These are phyloP conservation scores for Ctenopoma multispine DNA, from an alignment of 2,797 vertebrate genomes.

Conservation along the genomic window DNA sequence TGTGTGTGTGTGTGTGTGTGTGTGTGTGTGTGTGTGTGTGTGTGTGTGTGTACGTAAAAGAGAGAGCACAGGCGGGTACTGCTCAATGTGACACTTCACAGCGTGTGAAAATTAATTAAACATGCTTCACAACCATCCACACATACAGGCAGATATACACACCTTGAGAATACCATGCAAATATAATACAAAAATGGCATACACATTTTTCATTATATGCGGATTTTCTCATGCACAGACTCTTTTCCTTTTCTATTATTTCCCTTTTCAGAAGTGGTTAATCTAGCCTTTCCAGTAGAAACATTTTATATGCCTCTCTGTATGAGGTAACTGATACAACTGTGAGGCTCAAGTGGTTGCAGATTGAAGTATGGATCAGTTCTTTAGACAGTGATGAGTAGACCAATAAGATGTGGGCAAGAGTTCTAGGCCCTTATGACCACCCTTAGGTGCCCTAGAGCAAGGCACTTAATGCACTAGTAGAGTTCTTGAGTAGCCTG, in stretches of 20 bases:
- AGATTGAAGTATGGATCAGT: slow-evolving; percentile 14
- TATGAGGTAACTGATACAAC: neutral
- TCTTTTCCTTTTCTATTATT: neutral
- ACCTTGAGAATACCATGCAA: slow-evolving; percentile 16
- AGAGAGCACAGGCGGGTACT: slow-evolving; percentile 13
- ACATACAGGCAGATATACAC: slow-evolving; percentile 29
- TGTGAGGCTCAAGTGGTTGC: slow-evolving; percentile 13
- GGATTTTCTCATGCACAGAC: neutral
- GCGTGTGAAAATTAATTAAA: slow-evolving; percentile 83
- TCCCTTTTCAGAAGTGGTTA: slow-evolving; percentile 4
- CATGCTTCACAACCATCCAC: slow-evolving; percentile 60
- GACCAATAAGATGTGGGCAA: neutral
- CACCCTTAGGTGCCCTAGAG: slow-evolving; percentile 33
- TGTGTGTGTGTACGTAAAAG: slow-evolving; percentile 4
- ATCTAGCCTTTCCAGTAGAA: slow-evolving; percentile 5
- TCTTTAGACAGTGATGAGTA: neutral
- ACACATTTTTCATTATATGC: slow-evolving; percentile 17
- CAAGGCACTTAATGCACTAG: slow-evolving; percentile 25
- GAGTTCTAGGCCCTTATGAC: neutral
- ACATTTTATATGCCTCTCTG: neutral
- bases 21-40: slow-evolving; percentile 5
- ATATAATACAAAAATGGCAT: slow-evolving; percentile 8
- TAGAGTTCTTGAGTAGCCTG: slow-evolving; percentile 1
- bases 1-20: slow-evolving; percentile 14
- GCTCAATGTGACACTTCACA: slow-evolving; percentile 75